Evolutionary conservation across 64 coral and sea anemone species (phyloP), one percentile per base, ranked within the genome.

Genomic region (Actinia equina): DNA sequence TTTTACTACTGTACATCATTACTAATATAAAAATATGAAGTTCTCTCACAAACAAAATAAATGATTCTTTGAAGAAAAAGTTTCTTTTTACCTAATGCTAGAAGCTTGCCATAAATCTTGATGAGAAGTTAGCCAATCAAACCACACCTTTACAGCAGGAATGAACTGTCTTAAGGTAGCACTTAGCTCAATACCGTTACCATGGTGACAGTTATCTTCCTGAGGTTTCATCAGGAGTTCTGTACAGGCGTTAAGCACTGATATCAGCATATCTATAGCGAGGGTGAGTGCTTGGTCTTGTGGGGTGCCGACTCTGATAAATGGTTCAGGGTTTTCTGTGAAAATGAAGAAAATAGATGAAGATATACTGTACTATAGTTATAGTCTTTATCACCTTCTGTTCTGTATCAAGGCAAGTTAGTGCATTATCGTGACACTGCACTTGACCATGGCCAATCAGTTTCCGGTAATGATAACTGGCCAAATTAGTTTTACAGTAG

Each of bases 201-300:
- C 91, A 84, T 85, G 86, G 86, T 88, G 42, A 92, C 53, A 43
- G 27, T 71, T 80, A 25, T 87, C 51, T 58, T 82, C 85, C 59
- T 51, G 42, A 4, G 59, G n/a, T 43, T 42, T 26, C 14, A 80
- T 44, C 17, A 89, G 49, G 4, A 93, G 83, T 59, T 60, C 77
- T 63, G 63, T 82, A 77, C 93, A 99, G 60, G 71, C 88, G 23
- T 74, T 95, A 2, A 93, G 71, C 25, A 93, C 41, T 30, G 84
- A 87, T 11, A 77, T 87, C 49, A 95, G 90, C 91, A 99, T 95
- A 26, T 93, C 94, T 78, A 92, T 77, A 59, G 93, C 88, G 16
- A 99, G 86, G 70, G 91, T 94, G 0, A 99, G 43, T 13, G 97
- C 97, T 58, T 95, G 93, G 77, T 99, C 97, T 81, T 95, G 88